These are phyloP conservation scores for Noctua fimbriata DNA, from an alignment of 2,888 invertebrate species.

Conservation along the genomic window DNA sequence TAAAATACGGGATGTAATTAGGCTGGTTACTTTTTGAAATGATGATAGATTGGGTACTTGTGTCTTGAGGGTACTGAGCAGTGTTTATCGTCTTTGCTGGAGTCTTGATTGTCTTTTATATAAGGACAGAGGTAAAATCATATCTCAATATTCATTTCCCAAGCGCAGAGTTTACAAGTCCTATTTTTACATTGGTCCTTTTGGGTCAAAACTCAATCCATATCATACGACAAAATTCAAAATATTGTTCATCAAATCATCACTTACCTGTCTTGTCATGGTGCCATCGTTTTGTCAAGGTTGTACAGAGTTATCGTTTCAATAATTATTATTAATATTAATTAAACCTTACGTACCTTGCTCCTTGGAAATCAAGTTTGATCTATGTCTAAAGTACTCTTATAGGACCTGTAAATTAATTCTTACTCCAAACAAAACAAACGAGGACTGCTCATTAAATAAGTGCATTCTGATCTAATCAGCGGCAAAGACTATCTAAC, in stretches of 20 bases:
- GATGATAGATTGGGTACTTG: too few species aligned
- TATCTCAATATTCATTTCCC: neutral
- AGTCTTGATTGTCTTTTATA: too few species aligned
- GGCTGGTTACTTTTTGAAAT: neutral
- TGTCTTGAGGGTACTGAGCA: too few species aligned
- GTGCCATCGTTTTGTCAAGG: neutral
- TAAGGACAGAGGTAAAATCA: too few species aligned
- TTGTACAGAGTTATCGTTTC: constrained; percentile 3
- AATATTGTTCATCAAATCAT: neutral
- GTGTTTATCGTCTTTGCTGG: too few species aligned
- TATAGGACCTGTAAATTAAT: neutral
- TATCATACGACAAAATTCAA: neutral
- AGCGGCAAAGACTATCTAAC: neutral
- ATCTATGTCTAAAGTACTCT: neutral
- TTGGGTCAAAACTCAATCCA: constrained; percentile 1
- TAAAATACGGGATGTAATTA: neutral
- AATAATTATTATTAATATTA: neutral
- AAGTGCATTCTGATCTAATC: neutral
- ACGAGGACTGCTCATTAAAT: neutral
- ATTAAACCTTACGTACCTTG: constrained; percentile 22
- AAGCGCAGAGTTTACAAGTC: neutral
- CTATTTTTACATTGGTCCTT: neutral
- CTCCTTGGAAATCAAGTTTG: neutral
- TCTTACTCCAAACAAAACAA: neutral
- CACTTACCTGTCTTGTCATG: neutral